phyloP scores from a whole-genome alignment of 2,113 vertebrate species.

The Pseudolaguvia tuberculata region DNA sequence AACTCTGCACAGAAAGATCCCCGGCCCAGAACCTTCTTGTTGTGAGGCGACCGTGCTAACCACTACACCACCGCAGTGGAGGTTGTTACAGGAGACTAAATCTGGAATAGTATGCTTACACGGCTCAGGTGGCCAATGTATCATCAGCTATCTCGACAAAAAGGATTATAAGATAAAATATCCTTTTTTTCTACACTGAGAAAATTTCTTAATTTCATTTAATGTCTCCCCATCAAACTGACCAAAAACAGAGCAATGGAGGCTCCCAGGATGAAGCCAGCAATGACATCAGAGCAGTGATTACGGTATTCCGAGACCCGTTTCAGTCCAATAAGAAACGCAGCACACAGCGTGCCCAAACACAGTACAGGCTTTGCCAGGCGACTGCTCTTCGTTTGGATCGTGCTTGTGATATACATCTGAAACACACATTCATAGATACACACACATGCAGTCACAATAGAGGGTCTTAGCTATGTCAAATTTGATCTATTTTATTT shows the following conservation, averaged over 20 bases:
- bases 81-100: too few species aligned
- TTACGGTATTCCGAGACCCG: conserved; percentile 95
- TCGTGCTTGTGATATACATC: conserved; percentile 99
- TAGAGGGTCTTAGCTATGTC: conserved; percentile 27
- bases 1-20: too few species aligned
- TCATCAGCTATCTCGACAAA: too few species aligned
- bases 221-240: conserved; percentile 41
- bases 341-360: conserved; percentile 87
- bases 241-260: conserved; percentile 93
- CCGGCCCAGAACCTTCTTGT: too few species aligned
- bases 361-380: conserved; percentile 95
- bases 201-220: not conserved
- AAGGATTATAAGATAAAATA: too few species aligned
- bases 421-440: conserved; percentile 55
- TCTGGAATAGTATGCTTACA: too few species aligned
- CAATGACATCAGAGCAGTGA: conserved; percentile 93
- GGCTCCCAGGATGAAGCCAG: conserved; percentile 89
- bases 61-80: too few species aligned
- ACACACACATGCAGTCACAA: not conserved
- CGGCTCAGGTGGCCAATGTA: too few species aligned
- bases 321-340: conserved; percentile 92
- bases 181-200: too few species aligned
- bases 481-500: conserved; percentile 28
- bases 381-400: conserved; percentile 94
- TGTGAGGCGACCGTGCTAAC: too few species aligned